A percentile compares a stretch with the other conserved stretches of the same genome.
Conservation (phyloP, 1,140 invertebrate genomes). For the Drosophila aff. region DNA sequence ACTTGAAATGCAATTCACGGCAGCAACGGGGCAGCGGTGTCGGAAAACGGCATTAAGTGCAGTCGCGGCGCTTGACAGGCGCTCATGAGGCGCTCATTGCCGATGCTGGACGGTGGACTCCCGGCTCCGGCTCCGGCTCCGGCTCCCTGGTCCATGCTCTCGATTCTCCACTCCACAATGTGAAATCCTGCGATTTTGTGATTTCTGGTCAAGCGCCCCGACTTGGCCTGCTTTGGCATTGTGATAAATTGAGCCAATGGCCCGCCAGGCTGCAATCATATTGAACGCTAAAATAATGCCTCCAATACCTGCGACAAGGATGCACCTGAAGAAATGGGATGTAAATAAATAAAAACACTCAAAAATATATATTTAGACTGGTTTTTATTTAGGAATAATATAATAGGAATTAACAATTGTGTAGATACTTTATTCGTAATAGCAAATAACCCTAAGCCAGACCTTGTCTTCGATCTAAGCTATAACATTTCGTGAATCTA, state of each 20-base stretch:
- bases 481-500: neutral
- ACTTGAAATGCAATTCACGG: constrained; percentile 75
- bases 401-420: too few relatives aligned
- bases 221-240: constrained; percentile 54
- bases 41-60: constrained; percentile 74
- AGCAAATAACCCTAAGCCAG: neutral
- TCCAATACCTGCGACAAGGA: constrained; percentile 37
- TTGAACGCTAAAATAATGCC: constrained; percentile 81
- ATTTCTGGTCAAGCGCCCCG: constrained; percentile 49
- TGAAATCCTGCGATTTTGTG: constrained; percentile 20
- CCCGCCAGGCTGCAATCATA: constrained; percentile 75
- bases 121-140: neutral
- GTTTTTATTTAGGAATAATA: neutral
- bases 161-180: neutral
- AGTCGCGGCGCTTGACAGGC: constrained; percentile 70
- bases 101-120: neutral
- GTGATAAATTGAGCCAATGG: constrained; percentile 77
- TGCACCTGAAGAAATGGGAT: neutral
- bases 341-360: too few relatives aligned
- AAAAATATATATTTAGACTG: neutral
- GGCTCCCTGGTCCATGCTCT: neutral
- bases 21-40: constrained; percentile 10
- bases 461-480: neutral
- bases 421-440: neutral
- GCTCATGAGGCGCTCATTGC: constrained; percentile 38